Evolutionary conservation across 1,140 invertebrate genomes (phyloP).

Genomic region (Frieseomelitta varia): DNA sequence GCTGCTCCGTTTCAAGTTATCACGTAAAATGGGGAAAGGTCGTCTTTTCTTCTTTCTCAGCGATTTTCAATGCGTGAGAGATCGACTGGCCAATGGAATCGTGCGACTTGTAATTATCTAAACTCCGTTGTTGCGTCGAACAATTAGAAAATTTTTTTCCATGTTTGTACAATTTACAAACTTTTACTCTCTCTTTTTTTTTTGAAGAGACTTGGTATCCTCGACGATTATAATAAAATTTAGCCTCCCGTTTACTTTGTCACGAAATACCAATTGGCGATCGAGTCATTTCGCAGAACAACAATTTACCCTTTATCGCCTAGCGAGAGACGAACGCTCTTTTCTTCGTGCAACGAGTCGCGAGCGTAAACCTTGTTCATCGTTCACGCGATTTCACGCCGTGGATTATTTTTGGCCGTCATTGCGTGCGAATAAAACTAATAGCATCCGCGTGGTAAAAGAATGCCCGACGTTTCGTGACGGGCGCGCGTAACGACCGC

Average conservation of each 20-base stretch:
- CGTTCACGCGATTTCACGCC: conserved; percentile 25
- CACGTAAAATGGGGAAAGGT: too few species aligned
- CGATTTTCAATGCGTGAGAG: too few species aligned
- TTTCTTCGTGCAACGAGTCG: background rate
- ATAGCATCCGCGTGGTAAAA: conserved; percentile 42
- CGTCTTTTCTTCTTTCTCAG: too few species aligned
- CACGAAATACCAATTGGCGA: background rate
- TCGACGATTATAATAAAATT: background rate
- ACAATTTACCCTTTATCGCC: background rate
- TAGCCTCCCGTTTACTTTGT: background rate
- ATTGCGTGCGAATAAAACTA: conserved; percentile 59
- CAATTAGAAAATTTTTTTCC: too few species aligned
- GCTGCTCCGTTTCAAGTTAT: too few species aligned
- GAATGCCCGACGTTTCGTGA: conserved; percentile 56
- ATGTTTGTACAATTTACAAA: too few species aligned
- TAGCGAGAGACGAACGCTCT: background rate
- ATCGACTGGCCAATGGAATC: too few species aligned
- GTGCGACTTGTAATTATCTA: too few species aligned
- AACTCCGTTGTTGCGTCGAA: too few species aligned
- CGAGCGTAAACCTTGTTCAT: background rate
- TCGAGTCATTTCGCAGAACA: background rate
- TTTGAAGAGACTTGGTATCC: too few species aligned
- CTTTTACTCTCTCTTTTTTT: too few species aligned
- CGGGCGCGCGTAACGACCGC: conserved; percentile 10
- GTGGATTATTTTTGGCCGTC: conserved; percentile 43